Evolutionary conservation across 2,888 invertebrate species (phyloP).

Genomic region (Drosophila quinaria): DNA sequence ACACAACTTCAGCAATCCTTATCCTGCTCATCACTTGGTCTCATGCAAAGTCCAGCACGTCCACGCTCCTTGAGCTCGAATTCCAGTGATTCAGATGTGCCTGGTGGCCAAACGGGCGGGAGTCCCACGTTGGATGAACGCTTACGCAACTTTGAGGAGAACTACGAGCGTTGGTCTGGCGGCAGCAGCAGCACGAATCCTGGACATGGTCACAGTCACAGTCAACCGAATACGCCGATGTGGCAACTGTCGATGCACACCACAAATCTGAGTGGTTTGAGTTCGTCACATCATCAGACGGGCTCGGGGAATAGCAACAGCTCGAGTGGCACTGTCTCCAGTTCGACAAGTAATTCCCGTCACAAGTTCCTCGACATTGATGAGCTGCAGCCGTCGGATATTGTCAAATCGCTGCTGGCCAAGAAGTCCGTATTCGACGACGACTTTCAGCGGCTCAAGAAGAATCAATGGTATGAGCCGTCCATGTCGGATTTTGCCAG

Average conservation of each 20-base stretch:
- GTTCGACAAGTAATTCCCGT: constrained; percentile 86
- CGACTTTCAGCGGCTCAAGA: constrained; percentile 96
- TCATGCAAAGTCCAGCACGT: constrained; percentile 87
- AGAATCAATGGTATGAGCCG: constrained; percentile 93
- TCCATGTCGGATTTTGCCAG: constrained; percentile 57
- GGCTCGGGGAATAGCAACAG: constrained; percentile 67
- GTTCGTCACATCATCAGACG: constrained; percentile 57
- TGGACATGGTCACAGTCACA: constrained; percentile 20
- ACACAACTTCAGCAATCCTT: constrained; percentile 52
- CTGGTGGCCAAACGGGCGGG: constrained; percentile 86
- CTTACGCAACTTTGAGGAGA: constrained; percentile 96
- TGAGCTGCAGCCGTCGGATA: constrained; percentile 96
- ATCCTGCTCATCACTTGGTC: constrained; percentile 85
- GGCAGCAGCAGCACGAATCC: constrained; percentile 61
- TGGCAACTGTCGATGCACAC: constrained; percentile 67
- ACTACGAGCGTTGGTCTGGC: constrained; percentile 95
- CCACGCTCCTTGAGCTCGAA: constrained; percentile 92
- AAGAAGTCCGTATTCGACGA: constrained; percentile 98
- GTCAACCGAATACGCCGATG: constrained; percentile 84
- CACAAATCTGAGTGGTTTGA: constrained; percentile 47
- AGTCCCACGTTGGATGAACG: constrained; percentile 95
- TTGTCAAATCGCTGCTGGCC: constrained; percentile 95
- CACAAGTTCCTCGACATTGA: constrained; percentile 93
- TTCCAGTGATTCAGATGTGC: constrained; percentile 89
- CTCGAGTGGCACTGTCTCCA: constrained; percentile 87